Evolutionary conservation across 1,140 invertebrate genomes (phyloP).

Genomic region (Orchesella cincta): DNA sequence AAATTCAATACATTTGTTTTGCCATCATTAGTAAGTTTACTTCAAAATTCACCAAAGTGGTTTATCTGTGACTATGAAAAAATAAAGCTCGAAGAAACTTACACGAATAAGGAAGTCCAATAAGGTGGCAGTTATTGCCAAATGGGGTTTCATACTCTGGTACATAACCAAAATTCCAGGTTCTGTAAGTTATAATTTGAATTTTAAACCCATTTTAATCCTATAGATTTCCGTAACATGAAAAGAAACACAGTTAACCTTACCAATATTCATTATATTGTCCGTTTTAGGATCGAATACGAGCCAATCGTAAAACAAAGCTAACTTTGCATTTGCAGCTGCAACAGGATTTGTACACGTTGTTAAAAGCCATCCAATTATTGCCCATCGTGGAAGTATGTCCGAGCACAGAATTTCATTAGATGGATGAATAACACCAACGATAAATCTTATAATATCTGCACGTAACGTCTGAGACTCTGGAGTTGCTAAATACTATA

Average conservation of each 20-base stretch:
- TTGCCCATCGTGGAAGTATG: conserved; percentile 96
- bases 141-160: conserved; percentile 93
- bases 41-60: neutral
- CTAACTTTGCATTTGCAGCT: conserved; percentile 91
- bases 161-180: conserved; percentile 98
- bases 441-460: conserved; percentile 96
- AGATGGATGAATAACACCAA: conserved; percentile 95
- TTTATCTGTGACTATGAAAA: neutral
- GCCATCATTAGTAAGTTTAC: neutral
- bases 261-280: conserved; percentile 96
- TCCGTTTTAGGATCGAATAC: conserved; percentile 94
- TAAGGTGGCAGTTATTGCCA: conserved; percentile 88
- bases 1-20: conserved; percentile 50
- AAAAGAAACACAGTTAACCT: conserved; percentile 46
- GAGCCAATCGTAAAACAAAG: conserved; percentile 96
- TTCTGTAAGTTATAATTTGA: conserved; percentile 62
- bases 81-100: conserved; percentile 53
- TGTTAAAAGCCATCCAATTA: conserved; percentile 95
- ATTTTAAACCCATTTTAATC: neutral
- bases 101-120: conserved; percentile 91
- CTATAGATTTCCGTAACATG: conserved; percentile 20
- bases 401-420: conserved; percentile 97
- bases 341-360: conserved; percentile 93
- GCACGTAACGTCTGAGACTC: conserved; percentile 92
- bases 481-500: conserved; percentile 91